Conservation (phyloP, 2,888 invertebrate genomes). For the Trachelus troglodyta region DNA sequence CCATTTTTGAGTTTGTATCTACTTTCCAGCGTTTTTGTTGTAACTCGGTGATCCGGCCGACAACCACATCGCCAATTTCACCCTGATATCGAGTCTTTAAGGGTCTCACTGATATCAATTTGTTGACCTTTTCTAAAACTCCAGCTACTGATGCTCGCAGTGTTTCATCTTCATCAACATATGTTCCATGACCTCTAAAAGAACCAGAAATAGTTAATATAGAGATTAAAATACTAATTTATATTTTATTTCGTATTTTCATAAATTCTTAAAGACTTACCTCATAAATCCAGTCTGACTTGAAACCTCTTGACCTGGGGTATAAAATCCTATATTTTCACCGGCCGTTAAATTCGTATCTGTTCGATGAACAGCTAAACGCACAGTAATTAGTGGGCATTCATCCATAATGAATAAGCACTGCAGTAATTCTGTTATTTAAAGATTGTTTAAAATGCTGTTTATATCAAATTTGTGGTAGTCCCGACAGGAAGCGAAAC, state of each 20-base stretch:
- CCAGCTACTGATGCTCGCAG: conserved; percentile 96
- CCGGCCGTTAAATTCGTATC: conserved; percentile 61
- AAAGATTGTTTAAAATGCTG: background rate
- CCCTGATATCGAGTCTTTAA: conserved; percentile 91
- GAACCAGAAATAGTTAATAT: background rate
- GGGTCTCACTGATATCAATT: conserved; percentile 91
- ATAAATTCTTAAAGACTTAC: conserved; percentile 63
- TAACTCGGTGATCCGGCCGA: conserved; percentile 94
- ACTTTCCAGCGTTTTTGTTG: conserved; percentile 96
- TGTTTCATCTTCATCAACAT: conserved; percentile 81
- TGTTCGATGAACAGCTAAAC: conserved; percentile 52
- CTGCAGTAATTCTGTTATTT: background rate
- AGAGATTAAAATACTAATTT: conserved; percentile 12
- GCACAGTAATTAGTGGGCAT: conserved; percentile 40
- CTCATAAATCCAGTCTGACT: conserved; percentile 86
- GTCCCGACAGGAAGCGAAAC: background rate
- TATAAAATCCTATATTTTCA: conserved; percentile 75
- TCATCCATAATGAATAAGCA: background rate
- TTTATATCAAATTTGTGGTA: background rate
- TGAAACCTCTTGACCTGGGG: conserved; percentile 90
- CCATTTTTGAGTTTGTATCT: conserved; percentile 90
- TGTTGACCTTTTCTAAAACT: conserved; percentile 93
- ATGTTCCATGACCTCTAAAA: conserved; percentile 95
- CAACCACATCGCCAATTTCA: conserved; percentile 97
- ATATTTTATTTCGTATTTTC: background rate